Evolutionary conservation across 2,888 invertebrate genomes (phyloP), one percentile per base, ranked within the genome.

Genomic region (Drosophila aldrichi): DNA sequence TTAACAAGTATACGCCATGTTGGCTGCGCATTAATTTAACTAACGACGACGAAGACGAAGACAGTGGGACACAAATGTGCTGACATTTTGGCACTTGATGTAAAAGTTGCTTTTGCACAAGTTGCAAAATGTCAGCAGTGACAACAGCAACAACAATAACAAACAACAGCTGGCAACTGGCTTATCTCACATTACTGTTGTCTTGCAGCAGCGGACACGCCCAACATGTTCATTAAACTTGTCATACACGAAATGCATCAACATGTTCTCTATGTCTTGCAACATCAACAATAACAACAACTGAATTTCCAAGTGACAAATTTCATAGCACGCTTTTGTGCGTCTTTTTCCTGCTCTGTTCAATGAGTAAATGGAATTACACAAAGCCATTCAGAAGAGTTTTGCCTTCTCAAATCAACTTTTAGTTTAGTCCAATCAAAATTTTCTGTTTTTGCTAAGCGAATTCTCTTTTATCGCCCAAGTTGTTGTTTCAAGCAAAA

Each of bases 1-100:
- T 78, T 84, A 78, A 86, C 82, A 83, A 79, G 82, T 77, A 81
- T 83, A 70, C 82, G 86, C 75, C 86, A 84, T 88, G 84, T 88
- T 86, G 86, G 70, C 76, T 74, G 56, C 69, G 82, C 82, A 82
- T 79, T 76, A 79, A 83, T 81, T 81, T 73, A 65, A 67, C 78
- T 78, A 70, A 55, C 72, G 52, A 18, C 48, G 32, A 60, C 51
- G 63, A 67, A 64, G 55, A 18, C 18, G 48, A 64, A 44, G 65
- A 69, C 66, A 70, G 66, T 73, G 67, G 70, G 76, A 74, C 82
- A 77, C 86, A 84, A 84, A 85, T 84, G 88, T 86, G 75, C 81
- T 85, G 84, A 84, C 84, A 82, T 82, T 49, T 85, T 82, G 77
- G 70, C 82, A 80, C 81, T 80, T 74, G 62, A 71, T 82, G 81